Evolutionary conservation across 92 coral and sea anemone genomes (phyloP).

Genomic region (Porites lobata): DNA sequence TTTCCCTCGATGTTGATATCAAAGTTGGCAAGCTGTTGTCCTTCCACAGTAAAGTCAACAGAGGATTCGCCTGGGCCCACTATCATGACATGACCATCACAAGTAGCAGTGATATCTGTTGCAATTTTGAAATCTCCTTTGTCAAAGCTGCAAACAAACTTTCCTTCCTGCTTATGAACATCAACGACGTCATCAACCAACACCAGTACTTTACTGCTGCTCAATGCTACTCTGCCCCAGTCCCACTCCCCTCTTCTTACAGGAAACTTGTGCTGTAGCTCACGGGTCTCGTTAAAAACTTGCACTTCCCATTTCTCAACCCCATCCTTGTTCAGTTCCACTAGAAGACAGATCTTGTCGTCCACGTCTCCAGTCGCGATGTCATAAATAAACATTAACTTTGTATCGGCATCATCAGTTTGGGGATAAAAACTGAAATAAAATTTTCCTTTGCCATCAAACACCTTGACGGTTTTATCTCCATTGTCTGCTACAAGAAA

Average conservation of each 20-base stretch:
- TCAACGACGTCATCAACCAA: neutral
- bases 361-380: neutral
- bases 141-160: neutral
- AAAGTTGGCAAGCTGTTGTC: neutral
- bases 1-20: neutral
- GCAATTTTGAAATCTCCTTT: neutral
- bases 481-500: neutral
- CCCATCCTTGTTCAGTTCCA: neutral
- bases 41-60: neutral
- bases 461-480: conserved; percentile 1
- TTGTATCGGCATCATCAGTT: neutral
- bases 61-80: neutral
- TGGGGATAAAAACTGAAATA: neutral
- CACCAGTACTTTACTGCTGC: neutral
- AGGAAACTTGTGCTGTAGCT: conserved; percentile 4
- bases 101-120: neutral
- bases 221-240: neutral
- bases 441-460: conserved; percentile 4
- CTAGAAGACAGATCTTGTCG: neutral
- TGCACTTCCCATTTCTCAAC: neutral
- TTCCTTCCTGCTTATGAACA: neutral
- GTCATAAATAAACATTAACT: neutral
- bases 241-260: neutral
- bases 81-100: neutral
- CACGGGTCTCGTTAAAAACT: neutral